Evolutionary conservation across 2,888 invertebrate species (phyloP).

Genomic region (Pristionchus exspectatus): DNA sequence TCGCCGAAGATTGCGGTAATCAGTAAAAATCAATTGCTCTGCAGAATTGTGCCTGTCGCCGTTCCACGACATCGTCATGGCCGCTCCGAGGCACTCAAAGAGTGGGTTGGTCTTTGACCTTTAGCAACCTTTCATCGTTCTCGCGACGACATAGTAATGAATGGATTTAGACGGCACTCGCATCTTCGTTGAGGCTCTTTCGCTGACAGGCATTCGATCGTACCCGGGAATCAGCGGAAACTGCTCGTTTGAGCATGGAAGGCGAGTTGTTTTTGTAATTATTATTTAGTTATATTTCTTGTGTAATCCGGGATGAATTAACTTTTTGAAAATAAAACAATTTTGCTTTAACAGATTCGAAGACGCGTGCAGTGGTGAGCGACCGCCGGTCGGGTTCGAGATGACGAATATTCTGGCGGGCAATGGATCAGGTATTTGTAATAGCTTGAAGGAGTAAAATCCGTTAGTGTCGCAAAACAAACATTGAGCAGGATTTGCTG

Average conservation of each 20-base stretch:
- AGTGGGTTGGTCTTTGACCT: conserved; percentile 15
- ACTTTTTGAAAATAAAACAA: not conserved
- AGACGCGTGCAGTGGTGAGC: conserved; percentile 27
- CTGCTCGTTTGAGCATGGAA: conserved; percentile 47
- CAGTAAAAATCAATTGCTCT: not conserved
- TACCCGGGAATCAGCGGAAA: conserved; percentile 24
- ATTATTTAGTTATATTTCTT: not conserved
- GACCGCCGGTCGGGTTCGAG: conserved; percentile 7
- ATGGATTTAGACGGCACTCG: conserved; percentile 41
- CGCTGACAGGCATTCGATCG: conserved; percentile 39
- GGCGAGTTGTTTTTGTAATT: not conserved
- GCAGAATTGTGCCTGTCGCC: conserved; percentile 30
- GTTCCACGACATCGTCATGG: conserved; percentile 50
- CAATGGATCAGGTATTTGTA: conserved; percentile 9
- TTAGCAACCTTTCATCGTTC: not conserved
- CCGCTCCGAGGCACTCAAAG: conserved; percentile 11
- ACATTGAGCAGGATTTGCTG: conserved; percentile 36
- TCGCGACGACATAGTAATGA: too few relatives aligned
- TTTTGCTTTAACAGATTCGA: conserved; percentile 11
- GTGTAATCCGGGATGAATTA: not conserved
- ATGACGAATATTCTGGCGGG: conserved; percentile 49
- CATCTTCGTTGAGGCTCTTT: conserved; percentile 50
- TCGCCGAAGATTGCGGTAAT: not conserved
- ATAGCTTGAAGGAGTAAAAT: not conserved
- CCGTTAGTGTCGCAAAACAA: too few relatives aligned